A percentile compares a stretch with the other conserved stretches of the same genome.
Conservation (phyloP, 2,113 vertebrate species). For the Deroptyus accipitrinus region DNA sequence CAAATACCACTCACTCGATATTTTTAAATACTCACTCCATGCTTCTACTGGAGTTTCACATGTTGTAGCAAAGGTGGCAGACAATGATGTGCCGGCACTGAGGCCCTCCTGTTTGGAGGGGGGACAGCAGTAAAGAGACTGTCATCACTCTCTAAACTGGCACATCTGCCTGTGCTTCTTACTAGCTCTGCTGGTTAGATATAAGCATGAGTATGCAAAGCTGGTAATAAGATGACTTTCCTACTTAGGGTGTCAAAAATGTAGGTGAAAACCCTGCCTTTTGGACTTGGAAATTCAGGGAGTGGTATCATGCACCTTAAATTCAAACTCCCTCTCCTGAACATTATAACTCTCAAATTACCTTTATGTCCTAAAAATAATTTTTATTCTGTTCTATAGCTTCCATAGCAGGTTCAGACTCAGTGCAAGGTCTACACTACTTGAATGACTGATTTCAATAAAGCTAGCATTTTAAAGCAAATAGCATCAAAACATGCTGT, state of each 20-base stretch:
- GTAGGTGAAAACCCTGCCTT: not conserved
- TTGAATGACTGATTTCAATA: not conserved
- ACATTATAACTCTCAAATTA: not conserved
- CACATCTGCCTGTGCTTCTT: not conserved
- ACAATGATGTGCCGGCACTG: not conserved
- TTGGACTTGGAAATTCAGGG: not conserved
- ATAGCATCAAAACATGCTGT: not conserved
- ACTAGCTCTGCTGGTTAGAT: not conserved
- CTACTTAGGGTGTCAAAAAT: not conserved
- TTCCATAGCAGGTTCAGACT: not conserved
- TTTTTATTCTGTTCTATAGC: not conserved
- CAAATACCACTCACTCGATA: not conserved
- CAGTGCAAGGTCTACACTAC: not conserved
- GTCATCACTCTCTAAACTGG: not conserved
- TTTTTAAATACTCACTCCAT: not conserved
- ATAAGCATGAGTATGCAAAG: accelerated
- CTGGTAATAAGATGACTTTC: not conserved
- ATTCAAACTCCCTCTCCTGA: not conserved
- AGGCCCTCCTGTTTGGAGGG: not conserved
- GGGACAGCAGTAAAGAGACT: not conserved
- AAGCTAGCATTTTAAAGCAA: not conserved
- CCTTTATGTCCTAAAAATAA: not conserved
- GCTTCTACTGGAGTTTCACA: not conserved
- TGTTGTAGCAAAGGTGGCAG: not conserved
- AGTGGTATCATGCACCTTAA: not conserved